These are phyloP conservation scores for Neodiprion lecontei DNA, from an alignment of 1,140 invertebrate genomes.

Conservation along the genomic window DNA sequence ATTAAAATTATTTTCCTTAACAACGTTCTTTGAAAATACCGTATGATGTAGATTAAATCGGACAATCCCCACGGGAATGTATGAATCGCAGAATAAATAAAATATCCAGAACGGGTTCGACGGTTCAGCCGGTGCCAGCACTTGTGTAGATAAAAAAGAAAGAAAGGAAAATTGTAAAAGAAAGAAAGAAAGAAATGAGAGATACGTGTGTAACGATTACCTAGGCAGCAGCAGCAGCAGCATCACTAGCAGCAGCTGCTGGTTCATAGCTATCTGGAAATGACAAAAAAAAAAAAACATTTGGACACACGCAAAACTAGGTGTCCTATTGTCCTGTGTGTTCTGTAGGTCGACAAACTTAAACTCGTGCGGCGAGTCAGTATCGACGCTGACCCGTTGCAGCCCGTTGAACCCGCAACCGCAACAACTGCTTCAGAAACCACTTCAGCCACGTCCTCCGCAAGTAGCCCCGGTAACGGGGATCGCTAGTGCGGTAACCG, in stretches of 20 bases:
- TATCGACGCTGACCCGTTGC: conserved; percentile 63
- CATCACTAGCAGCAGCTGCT: no score
- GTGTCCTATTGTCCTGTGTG: conserved; percentile 59
- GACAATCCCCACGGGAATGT: no score
- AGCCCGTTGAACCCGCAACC: conserved; percentile 63
- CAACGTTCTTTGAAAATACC: no score
- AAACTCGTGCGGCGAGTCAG: conserved; percentile 63
- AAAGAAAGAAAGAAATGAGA: background rate
- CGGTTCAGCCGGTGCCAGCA: conserved; percentile 57
- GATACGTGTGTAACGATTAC: conserved; percentile 17
- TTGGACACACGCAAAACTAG: conserved; percentile 32
- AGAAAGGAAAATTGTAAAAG: conserved; percentile 27
- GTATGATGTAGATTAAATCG: no score
- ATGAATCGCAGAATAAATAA: background rate
- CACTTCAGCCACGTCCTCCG: conserved; percentile 55
- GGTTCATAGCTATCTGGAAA: background rate
- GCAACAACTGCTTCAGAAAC: conserved; percentile 62
- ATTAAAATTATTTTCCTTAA: no score
- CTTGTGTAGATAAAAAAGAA: conserved; percentile 26
- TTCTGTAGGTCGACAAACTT: conserved; percentile 64
- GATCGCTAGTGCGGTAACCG: background rate
- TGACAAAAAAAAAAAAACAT: no score
- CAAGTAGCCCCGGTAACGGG: conserved; percentile 54
- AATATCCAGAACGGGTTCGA: conserved; percentile 63
- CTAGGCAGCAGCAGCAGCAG: no score